Evolutionary conservation across 2,113 vertebrate genomes (phyloP).

Genomic region (Gorsachius goisagi): DNA sequence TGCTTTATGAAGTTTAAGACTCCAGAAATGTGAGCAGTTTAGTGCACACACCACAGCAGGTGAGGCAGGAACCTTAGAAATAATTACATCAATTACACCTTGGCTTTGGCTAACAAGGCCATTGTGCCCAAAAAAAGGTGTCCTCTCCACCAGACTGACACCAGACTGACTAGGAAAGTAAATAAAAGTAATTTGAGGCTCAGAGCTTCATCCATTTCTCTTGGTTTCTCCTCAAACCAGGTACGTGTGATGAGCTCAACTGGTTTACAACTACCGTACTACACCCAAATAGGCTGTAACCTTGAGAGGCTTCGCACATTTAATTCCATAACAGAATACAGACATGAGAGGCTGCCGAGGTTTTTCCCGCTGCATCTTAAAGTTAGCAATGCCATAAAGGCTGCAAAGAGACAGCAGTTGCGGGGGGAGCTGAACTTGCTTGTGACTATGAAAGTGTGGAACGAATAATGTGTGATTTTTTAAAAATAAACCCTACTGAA

Average conservation of each 20-base stretch:
- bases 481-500: not conserved
- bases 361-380: not conserved
- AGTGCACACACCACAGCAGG: not conserved
- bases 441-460: not conserved
- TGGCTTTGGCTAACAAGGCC: not conserved
- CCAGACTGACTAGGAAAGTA: not conserved
- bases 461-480: not conserved
- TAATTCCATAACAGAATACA: not conserved
- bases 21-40: not conserved
- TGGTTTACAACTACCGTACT: not conserved
- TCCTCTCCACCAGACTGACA: not conserved
- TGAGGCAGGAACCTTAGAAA: not conserved
- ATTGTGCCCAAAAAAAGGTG: not conserved
- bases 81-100: not conserved
- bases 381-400: not conserved
- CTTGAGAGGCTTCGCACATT: not conserved
- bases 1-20: not conserved
- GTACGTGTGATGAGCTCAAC: not conserved
- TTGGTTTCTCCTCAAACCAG: not conserved
- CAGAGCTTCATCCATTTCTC: not conserved
- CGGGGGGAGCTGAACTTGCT: not conserved
- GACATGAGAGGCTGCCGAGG: not conserved
- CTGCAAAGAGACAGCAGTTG: not conserved
- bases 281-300: not conserved
- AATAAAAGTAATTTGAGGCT: not conserved